Percentiles rank a stretch among this genome's conserved stretches.
Conservation (phyloP, 2,113 vertebrate species). For the Zapus hudsonius region DNA sequence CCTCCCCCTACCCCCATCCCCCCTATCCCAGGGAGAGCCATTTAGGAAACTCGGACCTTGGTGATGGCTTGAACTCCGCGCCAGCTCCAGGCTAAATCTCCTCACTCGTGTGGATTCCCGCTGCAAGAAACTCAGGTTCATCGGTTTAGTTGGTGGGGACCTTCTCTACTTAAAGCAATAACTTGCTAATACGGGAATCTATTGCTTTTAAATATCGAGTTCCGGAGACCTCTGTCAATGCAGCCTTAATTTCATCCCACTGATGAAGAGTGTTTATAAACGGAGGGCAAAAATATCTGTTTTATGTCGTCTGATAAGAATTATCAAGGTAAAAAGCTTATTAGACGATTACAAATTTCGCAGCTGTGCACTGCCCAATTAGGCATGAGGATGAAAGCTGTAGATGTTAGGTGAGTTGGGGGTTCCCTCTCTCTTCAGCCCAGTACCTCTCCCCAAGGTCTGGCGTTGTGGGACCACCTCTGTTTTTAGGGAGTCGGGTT, state of each 20-base stretch:
- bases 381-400: slow-evolving; percentile 58
- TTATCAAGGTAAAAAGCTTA: slow-evolving; percentile 71
- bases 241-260: slow-evolving; percentile 74
- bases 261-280: slow-evolving; percentile 76
- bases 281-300: slow-evolving; percentile 76
- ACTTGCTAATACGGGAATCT: slow-evolving; percentile 80
- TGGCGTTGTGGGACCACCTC: neutral
- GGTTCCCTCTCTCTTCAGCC: neutral
- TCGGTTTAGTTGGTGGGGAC: slow-evolving; percentile 54
- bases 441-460: slow-evolving; percentile 51
- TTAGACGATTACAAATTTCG: slow-evolving; percentile 74
- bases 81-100: slow-evolving; percentile 57
- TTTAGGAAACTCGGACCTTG: neutral
- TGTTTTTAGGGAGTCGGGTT: neutral
- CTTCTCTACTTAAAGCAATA: slow-evolving; percentile 70
- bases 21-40: neutral
- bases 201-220: slow-evolving; percentile 80
- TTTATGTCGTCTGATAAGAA: slow-evolving; percentile 72
- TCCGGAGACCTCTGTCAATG: slow-evolving; percentile 71
- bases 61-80: neutral
- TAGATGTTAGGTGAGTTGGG: neutral
- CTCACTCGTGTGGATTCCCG: slow-evolving; percentile 66
- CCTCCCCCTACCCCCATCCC: too few species aligned
- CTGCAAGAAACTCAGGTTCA: slow-evolving; percentile 35
- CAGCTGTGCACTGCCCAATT: slow-evolving; percentile 71